These are phyloP conservation scores for Sorex araneus DNA, from an alignment of 2,113 vertebrate species.

Conservation along the genomic window DNA sequence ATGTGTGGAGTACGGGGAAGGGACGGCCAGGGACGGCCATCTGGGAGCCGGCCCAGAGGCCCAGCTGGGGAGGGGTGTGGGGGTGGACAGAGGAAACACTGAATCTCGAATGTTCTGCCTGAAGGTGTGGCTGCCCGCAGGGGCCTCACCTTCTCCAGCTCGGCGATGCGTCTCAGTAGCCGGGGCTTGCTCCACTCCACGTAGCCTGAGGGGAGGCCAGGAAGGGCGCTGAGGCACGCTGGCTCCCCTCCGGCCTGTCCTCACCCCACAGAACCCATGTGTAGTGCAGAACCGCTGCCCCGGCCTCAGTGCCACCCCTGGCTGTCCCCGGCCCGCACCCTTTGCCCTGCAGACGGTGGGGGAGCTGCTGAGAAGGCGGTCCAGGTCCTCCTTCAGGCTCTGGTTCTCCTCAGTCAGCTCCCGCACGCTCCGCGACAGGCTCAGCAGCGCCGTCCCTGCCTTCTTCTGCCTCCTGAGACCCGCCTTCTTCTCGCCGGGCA, in stretches of 20 bases:
- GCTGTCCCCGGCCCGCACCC: constrained; percentile 84
- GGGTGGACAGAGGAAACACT: too few species aligned
- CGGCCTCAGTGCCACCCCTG: too few species aligned
- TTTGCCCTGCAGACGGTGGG: constrained; percentile 86
- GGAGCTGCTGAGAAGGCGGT: constrained; percentile 86
- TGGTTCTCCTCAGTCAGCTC: constrained; percentile 93
- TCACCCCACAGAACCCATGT: too few species aligned
- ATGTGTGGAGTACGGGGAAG: too few species aligned
- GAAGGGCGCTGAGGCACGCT: not conserved
- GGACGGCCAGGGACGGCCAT: too few species aligned
- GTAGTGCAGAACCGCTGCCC: too few species aligned
- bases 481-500: constrained; percentile 88
- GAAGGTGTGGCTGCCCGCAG: too few species aligned
- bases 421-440: constrained; percentile 91
- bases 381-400: constrained; percentile 91
- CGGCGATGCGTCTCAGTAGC: constrained; percentile 91
- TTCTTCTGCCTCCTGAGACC: constrained; percentile 90
- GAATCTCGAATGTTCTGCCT: too few species aligned
- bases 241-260: not conserved
- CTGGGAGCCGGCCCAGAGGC: too few species aligned
- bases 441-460: constrained; percentile 90
- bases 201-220: constrained; percentile 87
- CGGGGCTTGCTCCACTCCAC: constrained; percentile 94
- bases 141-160: constrained; percentile 93
- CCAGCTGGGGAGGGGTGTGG: too few species aligned